These are phyloP conservation scores for Xenotilapia leptura DNA, from an alignment of 2,113 vertebrate species.

Conservation along the genomic window DNA sequence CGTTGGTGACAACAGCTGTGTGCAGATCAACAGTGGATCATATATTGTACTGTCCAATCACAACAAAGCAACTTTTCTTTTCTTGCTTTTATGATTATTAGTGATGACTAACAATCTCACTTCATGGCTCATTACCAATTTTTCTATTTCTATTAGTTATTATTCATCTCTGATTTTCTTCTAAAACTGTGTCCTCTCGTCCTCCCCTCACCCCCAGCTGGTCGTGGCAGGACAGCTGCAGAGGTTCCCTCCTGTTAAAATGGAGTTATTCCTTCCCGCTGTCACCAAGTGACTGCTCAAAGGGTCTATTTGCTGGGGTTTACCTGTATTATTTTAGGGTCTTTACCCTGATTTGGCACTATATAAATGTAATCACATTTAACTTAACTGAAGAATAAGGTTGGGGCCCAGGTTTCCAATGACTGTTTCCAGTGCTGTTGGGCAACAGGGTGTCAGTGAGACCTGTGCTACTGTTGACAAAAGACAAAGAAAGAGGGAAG, in stretches of 20 bases:
- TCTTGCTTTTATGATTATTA: not conserved
- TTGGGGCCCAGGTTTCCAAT: not conserved
- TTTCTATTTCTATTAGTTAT: not conserved
- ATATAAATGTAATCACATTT: not conserved
- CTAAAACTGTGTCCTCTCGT: not conserved
- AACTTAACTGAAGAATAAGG: not conserved
- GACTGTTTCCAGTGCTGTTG: not conserved
- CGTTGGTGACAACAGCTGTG: no score
- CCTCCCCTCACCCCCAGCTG: not conserved
- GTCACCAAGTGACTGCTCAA: not conserved
- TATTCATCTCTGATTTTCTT: not conserved
- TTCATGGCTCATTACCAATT: not conserved
- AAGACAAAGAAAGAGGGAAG: not conserved
- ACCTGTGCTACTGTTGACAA: not conserved
- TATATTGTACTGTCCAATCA: not conserved
- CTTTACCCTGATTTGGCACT: not conserved
- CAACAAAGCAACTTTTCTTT: not conserved
- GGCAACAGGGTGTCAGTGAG: not conserved
- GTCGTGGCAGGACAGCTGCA: not conserved
- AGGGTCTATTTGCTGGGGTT: not conserved
- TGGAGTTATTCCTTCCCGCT: not conserved
- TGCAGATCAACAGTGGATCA: no score
- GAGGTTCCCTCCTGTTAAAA: not conserved
- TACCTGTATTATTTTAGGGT: not conserved
- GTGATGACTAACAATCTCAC: not conserved